Evolutionary conservation across 2,113 vertebrate species (phyloP).

Genomic region (Emydocephalus ijimae): DNA sequence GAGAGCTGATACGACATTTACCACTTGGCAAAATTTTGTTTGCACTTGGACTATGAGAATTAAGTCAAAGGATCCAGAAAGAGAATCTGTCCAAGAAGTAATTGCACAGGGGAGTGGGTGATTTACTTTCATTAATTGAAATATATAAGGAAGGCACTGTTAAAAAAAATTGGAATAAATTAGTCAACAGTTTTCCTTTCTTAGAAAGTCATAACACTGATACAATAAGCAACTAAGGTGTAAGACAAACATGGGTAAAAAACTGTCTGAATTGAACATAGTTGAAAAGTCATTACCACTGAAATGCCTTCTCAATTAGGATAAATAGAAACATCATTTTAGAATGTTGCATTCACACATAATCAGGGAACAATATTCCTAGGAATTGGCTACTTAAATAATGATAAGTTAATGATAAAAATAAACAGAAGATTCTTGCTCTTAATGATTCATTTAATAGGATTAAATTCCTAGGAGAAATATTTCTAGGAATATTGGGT

Average conservation of each 20-base stretch:
- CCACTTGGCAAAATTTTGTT: not conserved
- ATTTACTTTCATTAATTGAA: not conserved
- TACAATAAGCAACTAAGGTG: not conserved
- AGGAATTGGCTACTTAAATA: not conserved
- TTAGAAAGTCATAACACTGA: not conserved
- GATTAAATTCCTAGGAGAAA: too few species aligned
- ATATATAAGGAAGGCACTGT: not conserved
- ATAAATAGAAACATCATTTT: not conserved
- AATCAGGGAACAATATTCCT: not conserved
- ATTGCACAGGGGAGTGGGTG: not conserved
- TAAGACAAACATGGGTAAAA: not conserved
- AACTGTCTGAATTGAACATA: not conserved
- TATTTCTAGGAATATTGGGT: not conserved
- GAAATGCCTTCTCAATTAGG: not conserved
- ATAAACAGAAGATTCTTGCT: not conserved
- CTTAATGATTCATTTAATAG: not conserved
- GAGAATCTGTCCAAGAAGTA: not conserved
- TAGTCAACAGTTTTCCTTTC: not conserved
- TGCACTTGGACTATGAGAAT: not conserved
- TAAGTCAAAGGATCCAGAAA: not conserved
- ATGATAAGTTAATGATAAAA: not conserved
- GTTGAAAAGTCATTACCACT: not conserved
- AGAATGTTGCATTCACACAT: not conserved
- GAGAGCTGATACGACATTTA: not conserved
- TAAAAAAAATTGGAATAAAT: not conserved